Conservation (phyloP, 2,888 invertebrate genomes). For the Clusia tigrina region DNA sequence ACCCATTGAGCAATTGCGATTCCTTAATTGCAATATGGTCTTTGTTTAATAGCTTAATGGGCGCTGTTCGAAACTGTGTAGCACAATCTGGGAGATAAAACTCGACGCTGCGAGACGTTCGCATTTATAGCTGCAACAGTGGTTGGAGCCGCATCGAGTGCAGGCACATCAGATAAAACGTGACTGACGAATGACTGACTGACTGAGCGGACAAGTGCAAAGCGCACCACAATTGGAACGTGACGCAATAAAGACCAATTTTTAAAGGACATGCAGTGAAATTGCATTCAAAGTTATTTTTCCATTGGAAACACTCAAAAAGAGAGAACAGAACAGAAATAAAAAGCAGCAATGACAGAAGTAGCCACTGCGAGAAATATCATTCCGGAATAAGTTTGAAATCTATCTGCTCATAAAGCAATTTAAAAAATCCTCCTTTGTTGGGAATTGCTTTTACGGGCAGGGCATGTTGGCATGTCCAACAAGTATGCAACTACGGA, state of each 20-base stretch:
- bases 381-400: neutral
- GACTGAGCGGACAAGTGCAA: neutral
- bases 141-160: neutral
- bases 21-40: conserved; percentile 29
- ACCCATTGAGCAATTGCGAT: conserved; percentile 11
- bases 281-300: neutral
- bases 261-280: conserved; percentile 2
- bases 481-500: conserved; percentile 6
- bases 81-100: no score
- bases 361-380: neutral
- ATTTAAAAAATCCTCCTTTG: neutral
- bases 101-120: neutral
- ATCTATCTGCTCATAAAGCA: neutral
- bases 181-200: neutral
- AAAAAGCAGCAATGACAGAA: neutral
- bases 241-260: conserved; percentile 15
- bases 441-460: neutral
- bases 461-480: neutral
- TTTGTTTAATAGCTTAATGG: conserved; percentile 27
- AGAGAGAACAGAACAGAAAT: neutral
- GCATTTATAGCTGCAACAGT: neutral
- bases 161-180: neutral
- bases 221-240: conserved; percentile 3
- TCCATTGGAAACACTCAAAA: neutral
- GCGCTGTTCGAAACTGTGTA: no score